phyloP scores from a whole-genome alignment of 1,140 invertebrate genomes.

The Brachionus rubens region DNA sequence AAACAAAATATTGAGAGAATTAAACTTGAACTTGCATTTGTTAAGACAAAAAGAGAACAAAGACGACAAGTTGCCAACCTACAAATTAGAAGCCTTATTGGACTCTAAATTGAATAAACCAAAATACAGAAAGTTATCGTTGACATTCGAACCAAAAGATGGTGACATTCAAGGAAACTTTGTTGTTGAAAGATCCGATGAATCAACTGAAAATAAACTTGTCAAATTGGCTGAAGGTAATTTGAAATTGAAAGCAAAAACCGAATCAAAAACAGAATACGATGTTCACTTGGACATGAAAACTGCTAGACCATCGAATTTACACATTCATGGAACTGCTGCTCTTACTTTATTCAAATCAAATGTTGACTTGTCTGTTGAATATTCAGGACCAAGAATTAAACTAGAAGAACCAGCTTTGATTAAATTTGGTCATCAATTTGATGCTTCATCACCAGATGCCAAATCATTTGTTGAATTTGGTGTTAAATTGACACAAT shows the following conservation, averaged over 20 bases:
- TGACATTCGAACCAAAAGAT: neutral
- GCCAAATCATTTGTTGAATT: neutral
- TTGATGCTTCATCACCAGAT: conserved; percentile 11
- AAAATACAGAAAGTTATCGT: neutral
- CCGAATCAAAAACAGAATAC: neutral
- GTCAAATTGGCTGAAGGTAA: neutral
- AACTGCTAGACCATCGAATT: neutral
- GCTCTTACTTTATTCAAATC: neutral
- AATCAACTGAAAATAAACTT: neutral
- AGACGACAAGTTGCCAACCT: neutral
- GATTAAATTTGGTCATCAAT: neutral
- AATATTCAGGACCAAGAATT: neutral
- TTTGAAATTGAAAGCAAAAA: neutral
- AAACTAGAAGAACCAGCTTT: neutral
- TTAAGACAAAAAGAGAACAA: conserved; percentile 8
- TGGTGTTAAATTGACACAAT: neutral
- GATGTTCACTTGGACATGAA: conserved; percentile 1
- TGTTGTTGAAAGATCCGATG: neutral
- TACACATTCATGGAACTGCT: neutral
- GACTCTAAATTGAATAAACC: neutral
- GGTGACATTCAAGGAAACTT: neutral
- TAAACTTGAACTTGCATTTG: neutral
- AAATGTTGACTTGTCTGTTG: neutral
- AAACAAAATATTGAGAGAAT: conserved; percentile 37
- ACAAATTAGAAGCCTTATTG: neutral